phyloP scores from a whole-genome alignment of 1,140 invertebrate species.

The Andricus grossulariae region DNA sequence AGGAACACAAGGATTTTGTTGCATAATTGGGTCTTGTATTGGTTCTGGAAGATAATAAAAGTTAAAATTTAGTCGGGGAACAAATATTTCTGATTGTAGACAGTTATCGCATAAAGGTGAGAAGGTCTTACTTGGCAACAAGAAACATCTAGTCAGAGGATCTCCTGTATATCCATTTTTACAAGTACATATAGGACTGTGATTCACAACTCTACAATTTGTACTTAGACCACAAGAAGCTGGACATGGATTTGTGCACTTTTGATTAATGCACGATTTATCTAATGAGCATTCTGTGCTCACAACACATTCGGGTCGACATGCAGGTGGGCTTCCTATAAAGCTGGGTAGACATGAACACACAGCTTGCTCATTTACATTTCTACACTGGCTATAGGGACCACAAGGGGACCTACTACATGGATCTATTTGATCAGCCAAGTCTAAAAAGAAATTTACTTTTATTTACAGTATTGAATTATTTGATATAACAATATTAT shows the following conservation, averaged over 20 bases:
- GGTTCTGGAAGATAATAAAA: slow-evolving; percentile 57
- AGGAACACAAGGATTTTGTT: slow-evolving; percentile 69
- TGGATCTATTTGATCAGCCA: slow-evolving; percentile 46
- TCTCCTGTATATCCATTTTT: slow-evolving; percentile 75
- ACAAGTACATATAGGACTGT: slow-evolving; percentile 75
- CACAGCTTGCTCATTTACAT: slow-evolving; percentile 79
- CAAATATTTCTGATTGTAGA: not conserved
- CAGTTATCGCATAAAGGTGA: not conserved
- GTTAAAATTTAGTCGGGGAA: not conserved
- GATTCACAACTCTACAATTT: slow-evolving; percentile 69
- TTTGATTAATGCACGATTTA: slow-evolving; percentile 74
- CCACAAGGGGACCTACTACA: slow-evolving; percentile 79
- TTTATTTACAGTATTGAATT: not conserved
- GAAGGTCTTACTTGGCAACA: slow-evolving; percentile 55
- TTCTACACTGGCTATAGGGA: slow-evolving; percentile 82
- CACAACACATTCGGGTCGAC: slow-evolving; percentile 73
- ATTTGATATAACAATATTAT: not conserved
- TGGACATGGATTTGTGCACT: slow-evolving; percentile 75
- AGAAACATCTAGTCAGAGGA: slow-evolving; percentile 76
- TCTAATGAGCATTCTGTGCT: slow-evolving; percentile 74
- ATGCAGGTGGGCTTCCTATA: slow-evolving; percentile 67
- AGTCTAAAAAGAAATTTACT: slow-evolving; percentile 30
- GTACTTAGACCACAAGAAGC: slow-evolving; percentile 76
- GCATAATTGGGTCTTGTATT: slow-evolving; percentile 57
- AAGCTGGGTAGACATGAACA: slow-evolving; percentile 82